Conservation (phyloP, 2,888 invertebrate species). For the Luperina testacea region DNA sequence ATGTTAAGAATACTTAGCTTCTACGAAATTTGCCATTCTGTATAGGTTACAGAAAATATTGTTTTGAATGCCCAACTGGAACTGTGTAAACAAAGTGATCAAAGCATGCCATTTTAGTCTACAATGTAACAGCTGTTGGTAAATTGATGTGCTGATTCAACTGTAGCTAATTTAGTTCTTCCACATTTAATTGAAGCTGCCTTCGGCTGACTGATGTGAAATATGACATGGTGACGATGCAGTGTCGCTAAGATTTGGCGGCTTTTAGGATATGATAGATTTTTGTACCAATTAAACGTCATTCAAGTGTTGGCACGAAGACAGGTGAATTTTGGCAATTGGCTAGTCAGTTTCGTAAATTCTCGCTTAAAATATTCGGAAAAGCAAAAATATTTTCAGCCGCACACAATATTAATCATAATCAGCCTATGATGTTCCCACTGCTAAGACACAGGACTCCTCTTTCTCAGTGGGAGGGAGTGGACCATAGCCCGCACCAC, state of each 20-base stretch:
- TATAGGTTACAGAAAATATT: constrained; percentile 15
- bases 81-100: constrained; percentile 35
- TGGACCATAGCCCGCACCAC: not conserved
- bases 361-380: not conserved
- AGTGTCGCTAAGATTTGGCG: not conserved
- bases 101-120: constrained; percentile 29
- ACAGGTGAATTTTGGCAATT: not conserved
- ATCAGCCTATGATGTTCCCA: not conserved
- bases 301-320: not conserved
- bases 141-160: constrained; percentile 52
- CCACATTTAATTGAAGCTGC: constrained; percentile 46
- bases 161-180: constrained; percentile 41
- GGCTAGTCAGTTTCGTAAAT: not conserved
- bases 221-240: constrained; percentile 22
- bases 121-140: constrained; percentile 41
- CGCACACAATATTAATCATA: not conserved
- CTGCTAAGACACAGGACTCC: not conserved
- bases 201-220: constrained; percentile 38
- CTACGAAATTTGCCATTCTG: not conserved
- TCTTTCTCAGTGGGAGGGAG: not conserved
- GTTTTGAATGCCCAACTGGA: constrained; percentile 8
- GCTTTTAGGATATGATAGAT: not conserved
- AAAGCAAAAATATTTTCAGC: not conserved
- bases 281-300: not conserved
- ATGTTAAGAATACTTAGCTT: not conserved